A percentile compares a stretch with the other conserved stretches of the same genome.
Evolutionary conservation across 2,888 invertebrate genomes (phyloP).

Genomic region (Tetrapedia diversipes): DNA sequence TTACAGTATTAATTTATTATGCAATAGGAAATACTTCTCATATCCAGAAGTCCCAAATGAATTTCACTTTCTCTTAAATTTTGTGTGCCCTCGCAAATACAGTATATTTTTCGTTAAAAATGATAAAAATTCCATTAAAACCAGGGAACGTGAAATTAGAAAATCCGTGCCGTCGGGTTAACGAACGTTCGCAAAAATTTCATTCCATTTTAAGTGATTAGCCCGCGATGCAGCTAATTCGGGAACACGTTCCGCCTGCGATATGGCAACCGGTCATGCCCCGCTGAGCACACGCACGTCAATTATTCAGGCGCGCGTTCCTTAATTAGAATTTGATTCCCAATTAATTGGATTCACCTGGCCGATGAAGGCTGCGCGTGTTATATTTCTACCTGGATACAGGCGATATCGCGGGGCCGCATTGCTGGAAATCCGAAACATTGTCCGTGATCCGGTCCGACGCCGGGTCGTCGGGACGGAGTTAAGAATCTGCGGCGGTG

Average conservation of each 20-base stretch:
- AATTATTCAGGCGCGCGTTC: slow-evolving; percentile 57
- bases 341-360: slow-evolving; percentile 59
- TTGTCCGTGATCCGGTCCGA: slow-evolving; percentile 29
- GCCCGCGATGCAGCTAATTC: slow-evolving; percentile 49
- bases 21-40: too few relatives aligned
- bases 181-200: background rate
- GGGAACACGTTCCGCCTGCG: slow-evolving; percentile 40
- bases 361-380: slow-evolving; percentile 34
- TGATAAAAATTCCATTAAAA: background rate
- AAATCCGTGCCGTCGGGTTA: background rate
- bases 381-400: slow-evolving; percentile 28
- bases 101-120: background rate
- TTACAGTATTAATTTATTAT: too few relatives aligned
- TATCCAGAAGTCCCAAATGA: too few relatives aligned
- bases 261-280: slow-evolving; percentile 42
- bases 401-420: slow-evolving; percentile 8
- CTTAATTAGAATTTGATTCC: slow-evolving; percentile 65
- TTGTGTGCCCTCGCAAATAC: too few relatives aligned
- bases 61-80: too few relatives aligned
- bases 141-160: background rate
- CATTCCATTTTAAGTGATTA: slow-evolving; percentile 11
- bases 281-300: slow-evolving; percentile 33
- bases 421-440: slow-evolving; percentile 41
- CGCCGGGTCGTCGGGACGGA: slow-evolving; percentile 42
- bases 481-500: slow-evolving; percentile 64